A percentile compares a stretch with the other conserved stretches of the same genome.
Conservation (phyloP, 92 coral and sea anemone genomes). For the Heteractis magnifica region DNA sequence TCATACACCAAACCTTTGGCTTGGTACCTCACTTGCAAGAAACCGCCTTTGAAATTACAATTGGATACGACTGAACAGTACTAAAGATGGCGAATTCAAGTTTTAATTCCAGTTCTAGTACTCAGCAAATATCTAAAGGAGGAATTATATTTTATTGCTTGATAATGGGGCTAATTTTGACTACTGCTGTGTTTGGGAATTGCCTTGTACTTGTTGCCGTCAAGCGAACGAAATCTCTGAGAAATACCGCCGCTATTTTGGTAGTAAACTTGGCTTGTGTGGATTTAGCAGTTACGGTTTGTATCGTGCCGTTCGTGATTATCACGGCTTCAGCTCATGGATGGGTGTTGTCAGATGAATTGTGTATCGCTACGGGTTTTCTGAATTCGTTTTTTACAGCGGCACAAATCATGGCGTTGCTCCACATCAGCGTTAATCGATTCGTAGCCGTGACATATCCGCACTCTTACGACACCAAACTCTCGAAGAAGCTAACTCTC, state of each 20-base stretch:
- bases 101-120: conserved; percentile 6
- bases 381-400: conserved; percentile 94
- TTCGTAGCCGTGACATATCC: conserved; percentile 82
- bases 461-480: conserved; percentile 78
- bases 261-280: conserved; percentile 86
- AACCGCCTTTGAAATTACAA: neutral
- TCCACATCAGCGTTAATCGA: conserved; percentile 86
- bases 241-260: conserved; percentile 75
- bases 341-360: conserved; percentile 62
- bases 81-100: conserved; percentile 12
- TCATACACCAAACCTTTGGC: too few species aligned
- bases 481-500: conserved; percentile 64
- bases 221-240: conserved; percentile 61
- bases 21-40: neutral
- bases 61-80: neutral
- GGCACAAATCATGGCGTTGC: conserved; percentile 87
- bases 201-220: conserved; percentile 74
- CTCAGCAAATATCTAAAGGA: conserved; percentile 16
- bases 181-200: conserved; percentile 77
- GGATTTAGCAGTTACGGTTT: conserved; percentile 71
- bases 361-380: conserved; percentile 80
- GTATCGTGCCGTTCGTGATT: conserved; percentile 90
- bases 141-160: conserved; percentile 46
- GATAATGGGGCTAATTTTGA: conserved; percentile 53
- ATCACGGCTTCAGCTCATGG: conserved; percentile 60